Conservation (phyloP, 2,888 invertebrate species). For the Drosophila imparisetae region DNA sequence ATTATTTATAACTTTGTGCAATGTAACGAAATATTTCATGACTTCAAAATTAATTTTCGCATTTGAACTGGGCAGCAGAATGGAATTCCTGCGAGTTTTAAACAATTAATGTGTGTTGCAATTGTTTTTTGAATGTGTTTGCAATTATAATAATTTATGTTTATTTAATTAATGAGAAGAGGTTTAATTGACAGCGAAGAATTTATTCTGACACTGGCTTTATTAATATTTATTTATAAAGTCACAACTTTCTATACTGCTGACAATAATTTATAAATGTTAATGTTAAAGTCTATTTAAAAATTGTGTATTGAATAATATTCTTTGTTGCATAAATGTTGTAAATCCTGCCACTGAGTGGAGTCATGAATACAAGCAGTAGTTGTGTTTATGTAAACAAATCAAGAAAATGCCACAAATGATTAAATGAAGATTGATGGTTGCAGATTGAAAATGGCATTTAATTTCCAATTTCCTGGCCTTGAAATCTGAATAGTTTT, state of each 20-base stretch:
- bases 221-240: not conserved
- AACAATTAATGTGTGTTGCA: not conserved
- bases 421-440: slow-evolving; percentile 47
- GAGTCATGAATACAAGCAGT: not conserved
- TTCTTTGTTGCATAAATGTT: not conserved
- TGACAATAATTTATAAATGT: too few relatives aligned
- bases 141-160: not conserved
- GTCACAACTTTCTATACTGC: too few relatives aligned
- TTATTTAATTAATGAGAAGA: not conserved
- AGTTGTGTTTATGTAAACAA: not conserved
- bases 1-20: not conserved
- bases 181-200: not conserved
- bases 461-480: slow-evolving; percentile 39
- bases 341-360: not conserved
- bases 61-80: not conserved
- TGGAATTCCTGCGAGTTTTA: not conserved
- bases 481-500: slow-evolving; percentile 41
- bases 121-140: not conserved
- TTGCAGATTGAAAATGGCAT: slow-evolving; percentile 15
- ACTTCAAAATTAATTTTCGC: not conserved
- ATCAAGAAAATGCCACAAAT: not conserved
- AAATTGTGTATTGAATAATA: not conserved
- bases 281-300: not conserved
- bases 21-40: not conserved
- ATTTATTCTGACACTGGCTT: not conserved